Evolutionary conservation across 2,888 invertebrate species (phyloP), one percentile per base, ranked within the genome.

Genomic region (Amphipyra tragopoginis): DNA sequence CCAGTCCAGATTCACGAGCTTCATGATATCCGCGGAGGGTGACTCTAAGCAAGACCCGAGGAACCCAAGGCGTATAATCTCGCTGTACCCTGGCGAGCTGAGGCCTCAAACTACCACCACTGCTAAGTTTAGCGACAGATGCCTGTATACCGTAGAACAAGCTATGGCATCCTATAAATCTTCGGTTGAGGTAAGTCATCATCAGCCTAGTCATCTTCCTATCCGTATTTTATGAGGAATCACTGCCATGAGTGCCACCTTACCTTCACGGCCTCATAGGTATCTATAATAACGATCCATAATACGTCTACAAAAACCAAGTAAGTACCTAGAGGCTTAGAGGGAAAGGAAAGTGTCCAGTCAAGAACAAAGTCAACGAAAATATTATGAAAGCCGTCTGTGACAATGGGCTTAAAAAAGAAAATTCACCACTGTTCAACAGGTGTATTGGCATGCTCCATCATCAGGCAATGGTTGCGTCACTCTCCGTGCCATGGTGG

Each of bases 361-460:
- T 1, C 21, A 21, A 21, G 3, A 21, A 21, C 3, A 21, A 3
- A 21, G 3, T 21, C 21, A 2, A 2, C 21, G 21, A 3, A 21
- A 21, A 21, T 21, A 2, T 2, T 2, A 2, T 21, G 21, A 3
- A 21, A 21, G 21, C 21, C 3, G 21, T 21, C 21, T 21, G 2
- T 21, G 21, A 3, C 21, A 21, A 21, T 21, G 3, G 21, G 21
- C 21, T 21, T 21, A 21, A 21, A 21, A 3, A 21, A 21, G 3
- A 21, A 21, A 21, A 3, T 21, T 21, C 21, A 21, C 21, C 21
- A 21, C 7, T 50, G 6, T n/a, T 39, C 1, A n/a, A 51, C 36
- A 94, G 94, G 90, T 93, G 0, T 91, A 92, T 64, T 94, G 94
- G 94, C 90, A 90, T 86, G 93, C 94, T 8, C 94, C 94, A 3